Evolutionary conservation across 2,113 vertebrate species (phyloP).

Genomic region (Odocoileus virginianus): DNA sequence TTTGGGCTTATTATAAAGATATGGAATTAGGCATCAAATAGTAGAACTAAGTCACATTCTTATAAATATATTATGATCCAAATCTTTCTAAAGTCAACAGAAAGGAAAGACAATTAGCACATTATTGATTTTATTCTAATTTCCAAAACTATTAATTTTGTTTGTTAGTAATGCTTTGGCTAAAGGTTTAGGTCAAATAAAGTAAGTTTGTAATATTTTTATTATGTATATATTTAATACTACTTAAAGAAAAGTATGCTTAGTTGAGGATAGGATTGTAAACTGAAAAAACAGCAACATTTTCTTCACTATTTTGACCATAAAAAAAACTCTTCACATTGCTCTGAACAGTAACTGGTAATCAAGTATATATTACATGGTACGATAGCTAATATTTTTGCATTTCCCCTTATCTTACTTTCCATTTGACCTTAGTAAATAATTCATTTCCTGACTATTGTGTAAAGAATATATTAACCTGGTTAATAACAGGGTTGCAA

Average conservation of each 20-base stretch:
- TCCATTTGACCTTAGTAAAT: conserved; percentile 3
- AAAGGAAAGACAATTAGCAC: conserved; percentile 21
- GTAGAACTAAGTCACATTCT: not conserved
- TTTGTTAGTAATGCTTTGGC: not conserved
- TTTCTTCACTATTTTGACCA: not conserved
- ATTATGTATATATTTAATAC: not conserved
- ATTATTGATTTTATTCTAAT: conserved; percentile 14
- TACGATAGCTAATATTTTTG: not conserved
- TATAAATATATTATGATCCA: conserved; percentile 4
- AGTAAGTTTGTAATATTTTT: not conserved
- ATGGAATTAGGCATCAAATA: conserved; percentile 5
- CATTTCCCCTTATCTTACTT: not conserved
- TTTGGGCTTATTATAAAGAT: not conserved
- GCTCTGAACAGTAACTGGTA: not conserved
- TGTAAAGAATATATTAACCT: not conserved
- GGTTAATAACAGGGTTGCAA: not conserved
- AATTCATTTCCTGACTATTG: conserved; percentile 6
- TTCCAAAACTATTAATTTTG: conserved; percentile 28
- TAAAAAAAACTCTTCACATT: not conserved
- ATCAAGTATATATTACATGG: not conserved
- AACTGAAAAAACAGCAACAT: not conserved
- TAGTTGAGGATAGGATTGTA: not conserved
- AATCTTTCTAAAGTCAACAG: conserved; percentile 1
- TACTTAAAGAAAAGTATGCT: not conserved
- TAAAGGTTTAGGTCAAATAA: not conserved